phyloP scores from a whole-genome alignment of 2,888 invertebrate genomes.

The Sinohyriopsis cumingii region DNA sequence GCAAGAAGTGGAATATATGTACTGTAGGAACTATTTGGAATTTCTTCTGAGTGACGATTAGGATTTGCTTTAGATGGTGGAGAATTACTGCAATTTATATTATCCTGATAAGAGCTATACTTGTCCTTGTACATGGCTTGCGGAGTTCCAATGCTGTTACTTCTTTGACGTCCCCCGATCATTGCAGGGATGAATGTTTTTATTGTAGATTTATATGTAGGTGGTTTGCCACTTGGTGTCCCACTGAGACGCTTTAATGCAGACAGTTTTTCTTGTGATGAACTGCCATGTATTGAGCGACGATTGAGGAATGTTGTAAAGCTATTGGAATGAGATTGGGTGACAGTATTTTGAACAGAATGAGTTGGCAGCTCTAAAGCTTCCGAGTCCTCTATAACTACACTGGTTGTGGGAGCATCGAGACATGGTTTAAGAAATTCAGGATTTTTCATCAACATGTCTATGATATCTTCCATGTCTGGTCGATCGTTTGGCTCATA shows the following conservation, averaged over 20 bases:
- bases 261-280: slow-evolving; percentile 44
- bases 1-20: slow-evolving; percentile 40
- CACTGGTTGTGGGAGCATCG: slow-evolving; percentile 81
- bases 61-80: slow-evolving; percentile 32
- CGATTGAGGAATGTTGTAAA: slow-evolving; percentile 40
- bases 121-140: slow-evolving; percentile 24
- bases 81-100: slow-evolving; percentile 22
- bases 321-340: slow-evolving; percentile 40
- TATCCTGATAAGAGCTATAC: slow-evolving; percentile 19
- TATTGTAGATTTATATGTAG: slow-evolving; percentile 27
- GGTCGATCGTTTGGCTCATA: slow-evolving; percentile 82
- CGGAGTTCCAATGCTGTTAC: slow-evolving; percentile 42
- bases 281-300: slow-evolving; percentile 39
- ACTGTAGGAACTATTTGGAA: slow-evolving; percentile 33
- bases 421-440: slow-evolving; percentile 85
- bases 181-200: slow-evolving; percentile 45
- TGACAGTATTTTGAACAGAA: slow-evolving; percentile 53
- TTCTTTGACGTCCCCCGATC: slow-evolving; percentile 30
- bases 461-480: slow-evolving; percentile 85
- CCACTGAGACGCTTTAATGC: slow-evolving; percentile 42
- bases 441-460: slow-evolving; percentile 84
- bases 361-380: slow-evolving; percentile 74
- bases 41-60: slow-evolving; percentile 45
- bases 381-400: slow-evolving; percentile 81
- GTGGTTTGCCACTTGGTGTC: slow-evolving; percentile 29